These are phyloP conservation scores for Chloroceryle inda DNA, from an alignment of 2,797 vertebrate species.

Conservation along the genomic window DNA sequence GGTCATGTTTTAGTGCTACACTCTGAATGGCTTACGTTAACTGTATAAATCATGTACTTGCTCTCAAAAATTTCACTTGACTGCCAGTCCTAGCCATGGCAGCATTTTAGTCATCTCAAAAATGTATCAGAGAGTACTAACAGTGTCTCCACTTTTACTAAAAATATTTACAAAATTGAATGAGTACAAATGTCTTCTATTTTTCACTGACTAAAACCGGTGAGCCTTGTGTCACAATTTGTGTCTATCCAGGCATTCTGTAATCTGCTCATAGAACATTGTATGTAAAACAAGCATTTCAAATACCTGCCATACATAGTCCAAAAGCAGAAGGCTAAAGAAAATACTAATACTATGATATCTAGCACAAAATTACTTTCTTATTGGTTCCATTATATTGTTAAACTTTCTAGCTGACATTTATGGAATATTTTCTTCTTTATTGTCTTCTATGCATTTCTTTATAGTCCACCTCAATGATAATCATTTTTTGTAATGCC, in stretches of 20 bases:
- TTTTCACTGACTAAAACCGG: background rate
- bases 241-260: background rate
- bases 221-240: background rate
- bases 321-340: background rate
- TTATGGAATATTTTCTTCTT: conserved; percentile 2
- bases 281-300: background rate
- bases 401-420: conserved; percentile 27
- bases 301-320: background rate
- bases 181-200: background rate
- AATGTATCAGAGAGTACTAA: background rate
- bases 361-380: background rate
- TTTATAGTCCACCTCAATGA: background rate
- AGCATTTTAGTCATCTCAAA: background rate
- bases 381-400: background rate
- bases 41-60: background rate
- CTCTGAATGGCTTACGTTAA: background rate
- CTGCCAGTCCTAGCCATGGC: background rate
- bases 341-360: background rate
- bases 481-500: background rate
- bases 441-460: background rate
- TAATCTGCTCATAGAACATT: background rate
- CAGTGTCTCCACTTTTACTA: conserved; percentile 1
- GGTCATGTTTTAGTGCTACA: background rate
- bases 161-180: background rate
- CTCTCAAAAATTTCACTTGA: background rate